Conservation (phyloP, 2,113 vertebrate species). For the Malurus melanocephalus region DNA sequence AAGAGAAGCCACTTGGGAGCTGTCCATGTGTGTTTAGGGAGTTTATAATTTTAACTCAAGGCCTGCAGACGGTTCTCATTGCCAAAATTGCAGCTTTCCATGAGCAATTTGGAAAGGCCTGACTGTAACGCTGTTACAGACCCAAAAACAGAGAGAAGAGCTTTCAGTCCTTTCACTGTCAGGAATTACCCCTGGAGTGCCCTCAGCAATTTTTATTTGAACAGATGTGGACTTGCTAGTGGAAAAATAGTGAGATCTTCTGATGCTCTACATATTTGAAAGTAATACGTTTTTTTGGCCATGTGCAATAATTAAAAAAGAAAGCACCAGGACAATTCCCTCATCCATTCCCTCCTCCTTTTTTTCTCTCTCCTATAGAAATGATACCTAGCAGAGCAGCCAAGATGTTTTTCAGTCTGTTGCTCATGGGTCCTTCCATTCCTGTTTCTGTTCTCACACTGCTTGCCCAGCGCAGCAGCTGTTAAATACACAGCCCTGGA, state of each 20-base stretch:
- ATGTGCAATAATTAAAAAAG: not conserved
- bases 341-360: not conserved
- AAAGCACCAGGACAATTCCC: not conserved
- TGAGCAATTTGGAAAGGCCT: not conserved
- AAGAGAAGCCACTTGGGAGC: not conserved
- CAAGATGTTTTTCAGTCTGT: conserved; percentile 41
- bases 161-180: fast-evolving
- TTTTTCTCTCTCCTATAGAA: not conserved
- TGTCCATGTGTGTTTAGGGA: not conserved
- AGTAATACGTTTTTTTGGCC: not conserved
- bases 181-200: too few relatives aligned
- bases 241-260: not conserved
- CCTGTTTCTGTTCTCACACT: conserved; percentile 24
- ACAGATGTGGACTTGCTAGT: not conserved
- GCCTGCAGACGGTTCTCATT: not conserved
- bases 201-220: not conserved
- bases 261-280: not conserved
- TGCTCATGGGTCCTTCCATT: not conserved
- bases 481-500: not conserved
- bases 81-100: not conserved
- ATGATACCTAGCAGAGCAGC: not conserved
- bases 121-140: not conserved
- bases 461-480: conserved; percentile 40
- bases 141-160: not conserved
- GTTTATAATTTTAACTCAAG: not conserved